phyloP scores from a whole-genome alignment of 2,888 invertebrate genomes.

The Cephonodes hylas region DNA sequence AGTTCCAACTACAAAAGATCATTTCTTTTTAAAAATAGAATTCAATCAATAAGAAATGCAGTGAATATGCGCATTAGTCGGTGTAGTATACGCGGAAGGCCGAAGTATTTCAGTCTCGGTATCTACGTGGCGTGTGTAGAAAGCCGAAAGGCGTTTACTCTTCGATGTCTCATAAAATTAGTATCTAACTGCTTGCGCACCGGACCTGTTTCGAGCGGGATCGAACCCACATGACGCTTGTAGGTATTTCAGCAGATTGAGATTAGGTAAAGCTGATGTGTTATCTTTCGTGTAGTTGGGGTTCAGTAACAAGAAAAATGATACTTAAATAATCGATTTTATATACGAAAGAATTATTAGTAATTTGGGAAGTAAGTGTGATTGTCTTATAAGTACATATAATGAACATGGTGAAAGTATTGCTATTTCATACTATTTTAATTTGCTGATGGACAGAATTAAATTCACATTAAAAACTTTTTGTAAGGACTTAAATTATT shows the following conservation, averaged over 20 bases:
- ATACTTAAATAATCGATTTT: neutral
- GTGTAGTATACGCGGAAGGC: conserved; percentile 42
- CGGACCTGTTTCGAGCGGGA: conserved; percentile 58
- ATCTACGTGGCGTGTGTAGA: conserved; percentile 40
- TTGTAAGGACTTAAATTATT: too few species aligned
- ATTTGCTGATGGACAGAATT: too few species aligned
- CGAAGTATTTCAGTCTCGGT: conserved; percentile 43
- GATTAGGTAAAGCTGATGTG: conserved; percentile 57
- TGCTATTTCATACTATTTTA: too few species aligned
- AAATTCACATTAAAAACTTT: too few species aligned
- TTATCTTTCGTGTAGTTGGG: conserved; percentile 34
- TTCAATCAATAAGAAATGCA: neutral
- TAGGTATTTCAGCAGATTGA: conserved; percentile 58
- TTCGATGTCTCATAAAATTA: conserved; percentile 72
- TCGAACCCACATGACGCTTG: conserved; percentile 56
- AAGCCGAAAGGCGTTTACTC: conserved; percentile 61
- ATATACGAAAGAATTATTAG: too few species aligned
- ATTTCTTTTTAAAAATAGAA: neutral
- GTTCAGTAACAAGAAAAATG: neutral
- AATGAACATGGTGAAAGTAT: too few species aligned
- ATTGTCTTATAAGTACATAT: too few species aligned
- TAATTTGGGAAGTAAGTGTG: too few species aligned
- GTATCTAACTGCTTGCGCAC: conserved; percentile 69
- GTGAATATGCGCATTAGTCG: conserved; percentile 12
- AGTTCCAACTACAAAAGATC: too few species aligned